Evolutionary conservation across 2,113 vertebrate species (phyloP).

Genomic region (Pseudorhombus dupliciocellatus): DNA sequence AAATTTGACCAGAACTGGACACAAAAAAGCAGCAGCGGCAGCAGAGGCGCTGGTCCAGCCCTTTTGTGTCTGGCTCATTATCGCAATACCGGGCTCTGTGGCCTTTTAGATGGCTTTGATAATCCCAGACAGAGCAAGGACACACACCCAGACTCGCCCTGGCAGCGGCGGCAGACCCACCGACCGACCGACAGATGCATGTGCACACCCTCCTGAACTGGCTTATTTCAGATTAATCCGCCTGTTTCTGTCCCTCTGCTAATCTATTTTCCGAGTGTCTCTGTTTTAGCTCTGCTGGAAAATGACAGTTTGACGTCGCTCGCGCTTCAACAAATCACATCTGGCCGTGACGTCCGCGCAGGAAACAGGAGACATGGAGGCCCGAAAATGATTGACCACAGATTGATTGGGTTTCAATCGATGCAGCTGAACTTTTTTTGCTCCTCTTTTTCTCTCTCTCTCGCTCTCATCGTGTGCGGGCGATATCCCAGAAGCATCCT

Average conservation of each 20-base stretch:
- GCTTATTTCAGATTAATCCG: constrained; percentile 63
- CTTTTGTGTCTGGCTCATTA: constrained; percentile 21
- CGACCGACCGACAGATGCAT: constrained; percentile 18
- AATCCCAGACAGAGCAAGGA: constrained; percentile 35
- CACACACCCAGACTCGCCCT: background rate
- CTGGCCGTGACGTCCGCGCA: background rate
- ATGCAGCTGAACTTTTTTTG: background rate
- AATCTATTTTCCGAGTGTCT: constrained; percentile 41
- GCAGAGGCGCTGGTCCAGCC: background rate
- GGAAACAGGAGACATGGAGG: background rate
- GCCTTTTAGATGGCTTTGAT: constrained; percentile 32
- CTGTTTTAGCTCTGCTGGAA: constrained; percentile 16
- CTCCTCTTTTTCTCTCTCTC: no score
- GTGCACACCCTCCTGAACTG: constrained; percentile 23
- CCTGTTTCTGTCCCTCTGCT: constrained; percentile 37
- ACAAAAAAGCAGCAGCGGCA: no score
- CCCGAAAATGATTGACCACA: background rate
- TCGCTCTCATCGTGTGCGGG: no score
- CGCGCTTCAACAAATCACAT: background rate
- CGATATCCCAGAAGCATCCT: no score
- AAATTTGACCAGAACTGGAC: no score
- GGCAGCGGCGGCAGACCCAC: background rate
- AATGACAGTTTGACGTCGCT: no score
- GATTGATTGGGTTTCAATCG: background rate
- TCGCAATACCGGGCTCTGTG: constrained; percentile 24